Percentiles rank a stretch among this genome's conserved stretches.
Evolutionary conservation across 2,797 vertebrate species (phyloP).

Genomic region (Poeciliopsis gracilis): DNA sequence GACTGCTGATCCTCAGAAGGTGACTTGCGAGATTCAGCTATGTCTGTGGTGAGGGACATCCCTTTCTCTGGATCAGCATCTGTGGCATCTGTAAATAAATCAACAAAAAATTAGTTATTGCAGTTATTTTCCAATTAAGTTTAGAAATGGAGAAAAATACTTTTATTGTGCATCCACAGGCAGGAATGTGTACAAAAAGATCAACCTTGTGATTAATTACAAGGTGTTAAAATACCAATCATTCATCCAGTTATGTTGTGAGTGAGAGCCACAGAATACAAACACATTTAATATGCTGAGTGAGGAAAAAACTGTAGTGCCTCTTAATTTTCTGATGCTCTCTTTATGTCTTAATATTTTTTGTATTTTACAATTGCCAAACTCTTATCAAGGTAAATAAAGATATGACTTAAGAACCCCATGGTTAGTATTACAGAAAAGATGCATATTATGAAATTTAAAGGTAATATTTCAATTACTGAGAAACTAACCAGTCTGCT

Average conservation of each 20-base stretch:
- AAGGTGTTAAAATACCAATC: slow-evolving; percentile 24
- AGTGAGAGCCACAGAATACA: slow-evolving; percentile 19
- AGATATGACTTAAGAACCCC: not conserved
- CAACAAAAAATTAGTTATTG: slow-evolving; percentile 35
- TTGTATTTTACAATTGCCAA: not conserved
- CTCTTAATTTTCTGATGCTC: not conserved
- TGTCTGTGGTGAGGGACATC: slow-evolving; percentile 80
- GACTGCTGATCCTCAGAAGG: slow-evolving; percentile 83
- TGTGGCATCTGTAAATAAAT: slow-evolving; percentile 84
- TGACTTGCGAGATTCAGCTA: slow-evolving; percentile 84
- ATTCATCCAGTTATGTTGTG: slow-evolving; percentile 21
- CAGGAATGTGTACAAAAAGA: slow-evolving; percentile 6
- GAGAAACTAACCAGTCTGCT: slow-evolving; percentile 87
- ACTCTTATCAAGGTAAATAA: not conserved
- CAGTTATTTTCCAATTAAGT: slow-evolving; percentile 12
- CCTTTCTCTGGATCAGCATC: slow-evolving; percentile 88
- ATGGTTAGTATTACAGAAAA: not conserved
- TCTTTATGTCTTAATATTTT: not conserved
- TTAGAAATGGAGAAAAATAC: slow-evolving; percentile 20
- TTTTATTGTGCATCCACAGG: slow-evolving; percentile 4
- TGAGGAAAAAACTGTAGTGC: slow-evolving; percentile 13
- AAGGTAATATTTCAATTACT: slow-evolving; percentile 6
- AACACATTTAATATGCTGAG: not conserved
- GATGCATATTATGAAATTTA: not conserved
- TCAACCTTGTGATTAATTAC: slow-evolving; percentile 29